phyloP scores from a whole-genome alignment of 1,140 invertebrate genomes.

The Amyelois transitella region DNA sequence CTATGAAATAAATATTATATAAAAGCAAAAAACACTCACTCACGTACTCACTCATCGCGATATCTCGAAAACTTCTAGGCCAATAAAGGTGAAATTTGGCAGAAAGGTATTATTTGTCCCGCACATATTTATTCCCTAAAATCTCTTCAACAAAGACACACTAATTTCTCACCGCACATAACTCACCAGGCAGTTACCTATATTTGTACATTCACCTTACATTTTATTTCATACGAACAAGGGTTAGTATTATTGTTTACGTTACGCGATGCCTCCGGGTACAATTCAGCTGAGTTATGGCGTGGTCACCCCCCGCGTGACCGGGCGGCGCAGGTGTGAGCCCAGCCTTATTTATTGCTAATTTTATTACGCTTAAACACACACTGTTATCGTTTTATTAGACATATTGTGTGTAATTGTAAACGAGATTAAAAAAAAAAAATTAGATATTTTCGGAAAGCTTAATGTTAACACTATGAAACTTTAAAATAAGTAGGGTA shows the following conservation, averaged over 20 bases:
- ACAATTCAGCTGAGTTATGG: slow-evolving; percentile 59
- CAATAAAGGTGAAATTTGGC: no score
- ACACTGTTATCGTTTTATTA: slow-evolving; percentile 19
- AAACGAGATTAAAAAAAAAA: slow-evolving; percentile 4
- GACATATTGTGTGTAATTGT: slow-evolving; percentile 12
- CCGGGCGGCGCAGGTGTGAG: slow-evolving; percentile 51
- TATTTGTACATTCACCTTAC: slow-evolving; percentile 18
- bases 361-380: slow-evolving; percentile 35
- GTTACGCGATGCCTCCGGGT: slow-evolving; percentile 37
- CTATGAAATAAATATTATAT: no score
- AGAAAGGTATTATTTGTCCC: no score
- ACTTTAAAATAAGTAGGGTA: no score
- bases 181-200: slow-evolving; percentile 18
- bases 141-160: neutral
- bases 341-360: slow-evolving; percentile 58
- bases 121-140: neutral
- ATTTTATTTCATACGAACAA: slow-evolving; percentile 29
- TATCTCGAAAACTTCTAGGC: no score
- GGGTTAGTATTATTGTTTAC: slow-evolving; percentile 41
- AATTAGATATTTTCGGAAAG: no score
- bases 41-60: no score
- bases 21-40: no score
- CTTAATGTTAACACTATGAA: no score
- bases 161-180: slow-evolving; percentile 1
- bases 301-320: slow-evolving; percentile 40